Evolutionary conservation across 2,797 vertebrate species (phyloP).

Genomic region (Enteromius thamalakanensis): DNA sequence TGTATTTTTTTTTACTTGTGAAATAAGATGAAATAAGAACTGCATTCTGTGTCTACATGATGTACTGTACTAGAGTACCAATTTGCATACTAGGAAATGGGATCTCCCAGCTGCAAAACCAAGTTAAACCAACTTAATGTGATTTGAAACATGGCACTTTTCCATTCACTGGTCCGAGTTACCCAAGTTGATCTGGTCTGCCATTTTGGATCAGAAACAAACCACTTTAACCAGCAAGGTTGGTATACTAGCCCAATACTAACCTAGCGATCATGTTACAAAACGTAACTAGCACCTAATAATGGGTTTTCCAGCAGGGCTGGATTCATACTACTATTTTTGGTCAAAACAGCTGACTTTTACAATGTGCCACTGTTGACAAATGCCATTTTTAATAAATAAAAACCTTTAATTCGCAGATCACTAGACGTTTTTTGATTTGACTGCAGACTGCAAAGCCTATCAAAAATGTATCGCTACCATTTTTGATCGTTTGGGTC

Average conservation of each 20-base stretch:
- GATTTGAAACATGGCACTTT: not conserved
- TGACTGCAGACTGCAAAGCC: constrained; percentile 87
- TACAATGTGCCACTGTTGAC: not conserved
- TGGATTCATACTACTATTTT: not conserved
- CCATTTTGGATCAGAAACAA: not conserved
- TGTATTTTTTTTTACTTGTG: not conserved
- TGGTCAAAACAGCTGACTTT: not conserved
- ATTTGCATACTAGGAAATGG: constrained; percentile 12
- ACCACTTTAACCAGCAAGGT: not conserved
- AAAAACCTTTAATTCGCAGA: not conserved
- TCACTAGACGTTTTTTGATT: constrained; percentile 28
- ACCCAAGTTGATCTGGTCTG: not conserved
- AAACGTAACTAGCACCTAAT: not conserved
- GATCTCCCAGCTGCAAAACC: not conserved
- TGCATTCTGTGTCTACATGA: not conserved
- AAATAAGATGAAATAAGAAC: not conserved
- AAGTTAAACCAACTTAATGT: not conserved
- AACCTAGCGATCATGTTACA: not conserved
- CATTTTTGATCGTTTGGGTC: constrained; percentile 77
- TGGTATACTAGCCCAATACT: not conserved
- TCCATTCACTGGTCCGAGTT: not conserved
- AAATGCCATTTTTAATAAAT: not conserved
- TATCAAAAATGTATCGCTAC: constrained; percentile 82
- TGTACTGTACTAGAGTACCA: not conserved
- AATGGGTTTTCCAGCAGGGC: not conserved